A percentile compares a stretch with the other conserved stretches of the same genome.
Evolutionary conservation across 1,140 invertebrate genomes (phyloP).

Genomic region (Aporrectodea caliginosa): DNA sequence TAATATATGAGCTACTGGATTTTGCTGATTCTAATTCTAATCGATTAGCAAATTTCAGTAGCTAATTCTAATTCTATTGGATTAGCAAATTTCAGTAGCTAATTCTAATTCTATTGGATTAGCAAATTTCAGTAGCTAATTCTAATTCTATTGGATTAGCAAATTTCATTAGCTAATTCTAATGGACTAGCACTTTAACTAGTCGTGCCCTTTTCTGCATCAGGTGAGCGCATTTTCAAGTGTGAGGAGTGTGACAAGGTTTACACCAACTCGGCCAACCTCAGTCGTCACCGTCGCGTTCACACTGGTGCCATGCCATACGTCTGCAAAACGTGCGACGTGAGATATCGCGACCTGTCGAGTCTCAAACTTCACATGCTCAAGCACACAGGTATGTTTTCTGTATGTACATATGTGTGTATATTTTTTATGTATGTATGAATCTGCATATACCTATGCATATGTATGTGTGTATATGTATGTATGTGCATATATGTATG

Average conservation of each 20-base stretch:
- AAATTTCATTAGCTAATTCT: neutral
- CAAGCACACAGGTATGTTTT: slow-evolving; percentile 13
- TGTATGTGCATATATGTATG: too few species aligned
- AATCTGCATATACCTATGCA: too few species aligned
- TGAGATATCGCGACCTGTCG: neutral
- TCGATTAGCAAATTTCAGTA: too few species aligned
- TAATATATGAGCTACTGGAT: too few species aligned
- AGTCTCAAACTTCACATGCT: slow-evolving; percentile 11
- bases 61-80: neutral
- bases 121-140: too few species aligned
- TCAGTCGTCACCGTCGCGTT: slow-evolving; percentile 14
- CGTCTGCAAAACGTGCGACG: neutral
- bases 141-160: too few species aligned
- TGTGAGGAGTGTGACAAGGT: slow-evolving; percentile 21
- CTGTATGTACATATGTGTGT: neutral
- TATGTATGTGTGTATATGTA: too few species aligned
- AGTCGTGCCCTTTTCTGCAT: neutral
- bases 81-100: too few species aligned
- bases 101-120: too few species aligned
- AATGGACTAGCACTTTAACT: neutral
- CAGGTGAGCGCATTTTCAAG: slow-evolving; percentile 6
- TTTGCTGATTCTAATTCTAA: too few species aligned
- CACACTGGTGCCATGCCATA: slow-evolving; percentile 25
- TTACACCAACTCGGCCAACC: slow-evolving; percentile 12
- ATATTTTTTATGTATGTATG: too few species aligned